phyloP scores from a whole-genome alignment of 2,888 invertebrate species.

The Volucella zonaria region DNA sequence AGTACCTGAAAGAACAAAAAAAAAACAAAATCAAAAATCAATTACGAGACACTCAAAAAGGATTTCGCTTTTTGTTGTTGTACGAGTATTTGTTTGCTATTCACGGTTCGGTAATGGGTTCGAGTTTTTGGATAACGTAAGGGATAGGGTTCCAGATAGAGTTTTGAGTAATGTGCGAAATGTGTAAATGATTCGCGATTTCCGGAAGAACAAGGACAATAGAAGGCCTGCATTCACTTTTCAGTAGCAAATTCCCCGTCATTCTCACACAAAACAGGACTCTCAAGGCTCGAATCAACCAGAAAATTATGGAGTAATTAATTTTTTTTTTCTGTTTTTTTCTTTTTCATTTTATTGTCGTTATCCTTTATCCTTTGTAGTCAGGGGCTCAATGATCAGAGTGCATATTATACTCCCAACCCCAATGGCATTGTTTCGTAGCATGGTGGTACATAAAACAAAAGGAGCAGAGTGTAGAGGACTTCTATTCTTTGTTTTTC shows the following conservation, averaged over 20 bases:
- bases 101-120: slow-evolving; percentile 13
- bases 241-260: slow-evolving; percentile 76
- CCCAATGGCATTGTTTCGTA: slow-evolving; percentile 63
- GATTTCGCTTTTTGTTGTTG: slow-evolving; percentile 55
- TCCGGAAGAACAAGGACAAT: slow-evolving; percentile 59
- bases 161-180: slow-evolving; percentile 58
- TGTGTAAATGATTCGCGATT: slow-evolving; percentile 73
- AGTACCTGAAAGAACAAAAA: slow-evolving; percentile 61
- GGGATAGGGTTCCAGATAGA: too few species aligned
- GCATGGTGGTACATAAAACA: slow-evolving; percentile 47
- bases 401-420: slow-evolving; percentile 64
- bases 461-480: slow-evolving; percentile 39
- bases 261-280: slow-evolving; percentile 76
- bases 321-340: slow-evolving; percentile 76
- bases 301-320: slow-evolving; percentile 81
- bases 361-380: slow-evolving; percentile 54
- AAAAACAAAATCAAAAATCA: slow-evolving; percentile 62
- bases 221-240: slow-evolving; percentile 40
- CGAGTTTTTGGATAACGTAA: too few species aligned
- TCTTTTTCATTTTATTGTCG: slow-evolving; percentile 11
- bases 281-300: slow-evolving; percentile 80
- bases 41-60: slow-evolving; percentile 66
- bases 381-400: neutral
- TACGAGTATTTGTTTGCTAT: slow-evolving; percentile 35
- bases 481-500: slow-evolving; percentile 56